Evolutionary conservation across 2,797 vertebrate species (phyloP), one percentile per base, ranked within the genome.

Genomic region (Simalia tracyae): DNA sequence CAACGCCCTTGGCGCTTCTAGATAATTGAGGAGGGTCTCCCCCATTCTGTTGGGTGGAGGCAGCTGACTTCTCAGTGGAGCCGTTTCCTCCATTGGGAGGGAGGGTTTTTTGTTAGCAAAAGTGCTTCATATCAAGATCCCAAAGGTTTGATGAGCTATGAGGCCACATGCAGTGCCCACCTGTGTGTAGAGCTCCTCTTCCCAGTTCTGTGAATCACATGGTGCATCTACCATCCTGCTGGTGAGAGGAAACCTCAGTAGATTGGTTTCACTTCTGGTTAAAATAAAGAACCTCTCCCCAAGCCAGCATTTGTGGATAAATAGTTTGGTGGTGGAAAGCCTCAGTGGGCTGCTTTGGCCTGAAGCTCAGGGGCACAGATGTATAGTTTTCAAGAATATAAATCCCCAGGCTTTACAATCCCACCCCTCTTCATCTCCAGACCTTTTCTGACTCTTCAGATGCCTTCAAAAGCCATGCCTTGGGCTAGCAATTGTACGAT

Each of bases 291-390:
- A 46, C 4, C 4, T 28, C 57, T 42, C 17, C 72, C 26, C 57
- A 46, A 64, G 24, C 60, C 86, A 57, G n/a, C 57, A 63, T 26
- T 66, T 76, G 8, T 92, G 28, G 59, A 60, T 36, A 42, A 42
- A 1, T 17, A 56, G 0, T 17, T 28, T 56, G 24, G 50, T 22
- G 97, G 97, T 97, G 96, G 95, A 96, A 97, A 96, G 95, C 87
- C 17, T 63, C 31, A 5, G 5, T 97, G 90, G 97, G 95, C 97
- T 97, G 95, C 54, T 46, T 89, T 64, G 26, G 54, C 76, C 36
- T 15, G n/a, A 66, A 81, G 57, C 57, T 22, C 66, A 86, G 56
- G 66, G 22, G 64, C n/a, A 19, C 42, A 6, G 64, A 7, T 61
- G 42, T 81, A 19, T 8, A 31, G 24, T 64, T 63, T 46, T 31